Base-by-base conservation (phyloP, 2,888 invertebrate genomes). In the Philopedon plagiatum region DNA sequence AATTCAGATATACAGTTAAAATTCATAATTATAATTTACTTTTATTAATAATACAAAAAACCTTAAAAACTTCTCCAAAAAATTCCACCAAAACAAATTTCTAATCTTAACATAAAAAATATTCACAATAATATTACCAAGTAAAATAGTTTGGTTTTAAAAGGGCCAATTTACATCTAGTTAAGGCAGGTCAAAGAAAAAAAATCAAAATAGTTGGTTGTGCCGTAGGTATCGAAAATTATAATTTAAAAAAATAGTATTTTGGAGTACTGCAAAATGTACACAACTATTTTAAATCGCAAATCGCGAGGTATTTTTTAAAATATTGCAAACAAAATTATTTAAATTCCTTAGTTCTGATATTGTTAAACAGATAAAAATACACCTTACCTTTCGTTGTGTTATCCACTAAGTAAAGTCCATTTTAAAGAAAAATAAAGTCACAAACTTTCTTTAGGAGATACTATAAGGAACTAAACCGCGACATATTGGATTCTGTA, bases 401-500 rank as follows among this genome's bases (percentile, higher is more conserved):
- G 5, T 13, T 13, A 18, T 29, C 9, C 29, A 15, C 51, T 54
- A 62, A 69, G 69, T 69, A 63, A 62, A 69, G 63, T 69, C 69
- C 69, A 69, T 69, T 11, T 32, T 46, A n/a, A 18, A n/a, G 21
- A 39, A 23, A 18, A 65, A 56, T 5, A 9, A 49, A 21, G 5
- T 23, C 56, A 56, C 54, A 29, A 68, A 46, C 57, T 51, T 32
- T n/a, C 57, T 44, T 37, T 11, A 26, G 21, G 57, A 63, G 44
- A 46, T 62, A 23, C 34, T 46, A 37, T 23, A 34, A 46, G 46
- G 11, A 62, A 73, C 73, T 73, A 61, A 63, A 32, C 67, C 32
- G 34, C 32, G 49, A 44, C 68, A 73, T 69, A 51, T 64, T 64
- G 56, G 46, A 68, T 39, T 60, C 58, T 19, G 51, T 56, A 68